Conservation (phyloP, 2,797 vertebrate genomes). For the Xenops minutus region DNA sequence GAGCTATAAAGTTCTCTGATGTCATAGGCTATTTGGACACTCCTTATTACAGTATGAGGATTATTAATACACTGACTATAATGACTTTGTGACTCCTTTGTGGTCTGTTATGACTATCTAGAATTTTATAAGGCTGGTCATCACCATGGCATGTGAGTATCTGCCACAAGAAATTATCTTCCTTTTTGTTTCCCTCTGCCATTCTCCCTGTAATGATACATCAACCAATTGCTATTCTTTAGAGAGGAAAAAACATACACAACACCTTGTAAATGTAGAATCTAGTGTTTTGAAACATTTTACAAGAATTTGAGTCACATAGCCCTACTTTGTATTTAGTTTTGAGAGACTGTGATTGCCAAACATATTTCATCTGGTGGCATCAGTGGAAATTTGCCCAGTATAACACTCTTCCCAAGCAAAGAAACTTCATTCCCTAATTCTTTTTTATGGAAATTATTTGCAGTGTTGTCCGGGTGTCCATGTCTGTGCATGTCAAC, state of each 20-base stretch:
- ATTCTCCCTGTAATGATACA: neutral
- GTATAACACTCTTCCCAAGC: neutral
- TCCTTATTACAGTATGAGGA: slow-evolving; percentile 47
- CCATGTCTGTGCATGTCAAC: slow-evolving; percentile 18
- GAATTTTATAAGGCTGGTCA: slow-evolving; percentile 12
- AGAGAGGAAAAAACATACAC: neutral
- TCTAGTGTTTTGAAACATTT: neutral
- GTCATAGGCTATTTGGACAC: slow-evolving; percentile 73
- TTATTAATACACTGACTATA: slow-evolving; percentile 48
- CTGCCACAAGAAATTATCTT: neutral
- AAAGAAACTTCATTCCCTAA: slow-evolving; percentile 14
- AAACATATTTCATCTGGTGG: slow-evolving; percentile 1
- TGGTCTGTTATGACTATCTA: slow-evolving; percentile 7
- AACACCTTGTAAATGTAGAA: neutral
- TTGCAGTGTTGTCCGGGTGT: slow-evolving; percentile 14
- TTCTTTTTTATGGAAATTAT: slow-evolving; percentile 53
- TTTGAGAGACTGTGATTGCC: neutral
- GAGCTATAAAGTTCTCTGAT: slow-evolving; percentile 71
- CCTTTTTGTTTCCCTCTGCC: neutral
- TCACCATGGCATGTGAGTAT: neutral
- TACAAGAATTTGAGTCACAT: neutral
- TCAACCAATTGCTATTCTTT: neutral
- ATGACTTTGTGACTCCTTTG: slow-evolving; percentile 48
- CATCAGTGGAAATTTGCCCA: slow-evolving; percentile 31
- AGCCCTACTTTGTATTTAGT: neutral